Evolutionary conservation across 2,113 vertebrate genomes (phyloP).

Genomic region (Ondatra zibethicus): DNA sequence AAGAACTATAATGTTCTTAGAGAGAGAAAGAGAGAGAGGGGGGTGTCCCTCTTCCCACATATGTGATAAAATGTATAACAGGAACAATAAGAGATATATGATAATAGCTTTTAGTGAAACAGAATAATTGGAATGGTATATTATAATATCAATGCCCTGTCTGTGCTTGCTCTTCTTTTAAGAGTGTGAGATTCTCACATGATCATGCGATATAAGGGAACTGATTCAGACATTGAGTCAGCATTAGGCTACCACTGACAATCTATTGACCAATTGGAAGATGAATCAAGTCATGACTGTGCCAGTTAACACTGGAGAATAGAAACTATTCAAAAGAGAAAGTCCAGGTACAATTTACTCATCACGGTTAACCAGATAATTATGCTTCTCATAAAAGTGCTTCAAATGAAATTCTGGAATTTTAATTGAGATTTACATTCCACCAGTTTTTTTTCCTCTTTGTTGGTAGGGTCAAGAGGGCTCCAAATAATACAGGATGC

Average conservation of each 20-base stretch:
- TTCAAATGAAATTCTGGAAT: background rate
- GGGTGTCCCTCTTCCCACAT: background rate
- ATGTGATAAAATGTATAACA: background rate
- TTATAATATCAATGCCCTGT: background rate
- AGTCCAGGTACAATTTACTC: background rate
- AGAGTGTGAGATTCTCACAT: too few species aligned
- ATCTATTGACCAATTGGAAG: background rate
- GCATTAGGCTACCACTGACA: background rate
- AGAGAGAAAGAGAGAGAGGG: background rate
- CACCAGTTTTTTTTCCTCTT: background rate
- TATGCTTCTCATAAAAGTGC: background rate
- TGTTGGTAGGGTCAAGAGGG: rapidly evolving
- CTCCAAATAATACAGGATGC: background rate
- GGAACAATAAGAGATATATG: background rate
- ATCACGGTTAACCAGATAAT: background rate
- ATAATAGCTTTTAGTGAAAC: background rate
- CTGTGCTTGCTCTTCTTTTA: background rate
- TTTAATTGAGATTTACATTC: background rate
- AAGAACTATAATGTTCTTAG: too few species aligned
- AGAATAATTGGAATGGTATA: background rate
- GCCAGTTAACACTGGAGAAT: background rate
- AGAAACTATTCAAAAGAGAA: background rate
- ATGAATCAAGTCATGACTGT: background rate
- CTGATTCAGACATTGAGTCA: background rate
- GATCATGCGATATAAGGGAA: too few species aligned